phyloP scores from a whole-genome alignment of 2,888 invertebrate genomes.

The Elysia crispata region DNA sequence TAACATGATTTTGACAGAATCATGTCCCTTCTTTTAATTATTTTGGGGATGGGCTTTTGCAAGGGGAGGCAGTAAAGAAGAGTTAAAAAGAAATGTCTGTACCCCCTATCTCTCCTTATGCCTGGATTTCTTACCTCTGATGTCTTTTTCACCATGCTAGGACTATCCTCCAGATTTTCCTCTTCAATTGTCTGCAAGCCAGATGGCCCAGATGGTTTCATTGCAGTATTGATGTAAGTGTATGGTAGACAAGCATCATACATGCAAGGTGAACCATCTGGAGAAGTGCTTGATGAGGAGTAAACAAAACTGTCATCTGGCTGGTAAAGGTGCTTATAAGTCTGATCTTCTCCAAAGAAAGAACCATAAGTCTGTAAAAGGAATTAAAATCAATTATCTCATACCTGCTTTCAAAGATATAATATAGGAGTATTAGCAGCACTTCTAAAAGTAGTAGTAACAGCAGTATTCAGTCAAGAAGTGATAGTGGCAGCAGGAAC shows the following conservation, averaged over 20 bases:
- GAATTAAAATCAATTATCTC: neutral
- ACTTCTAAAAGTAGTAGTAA: too few species aligned
- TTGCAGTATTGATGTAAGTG: conserved; percentile 47
- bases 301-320: conserved; percentile 65
- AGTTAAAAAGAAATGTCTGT: too few species aligned
- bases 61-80: too few species aligned
- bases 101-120: too few species aligned
- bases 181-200: conserved; percentile 61
- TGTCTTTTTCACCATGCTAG: too few species aligned
- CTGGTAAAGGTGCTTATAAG: conserved; percentile 71
- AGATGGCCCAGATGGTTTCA: conserved; percentile 53
- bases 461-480: neutral
- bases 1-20: too few species aligned
- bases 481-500: too few species aligned
- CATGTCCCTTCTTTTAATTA: too few species aligned
- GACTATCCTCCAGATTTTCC: conserved; percentile 47
- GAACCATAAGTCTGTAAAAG: conserved; percentile 68
- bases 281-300: conserved; percentile 56
- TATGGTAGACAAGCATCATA: conserved; percentile 40
- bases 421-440: neutral
- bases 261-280: conserved; percentile 42
- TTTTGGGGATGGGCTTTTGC: too few species aligned
- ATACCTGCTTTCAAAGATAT: neutral
- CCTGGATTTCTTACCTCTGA: too few species aligned
- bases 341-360: conserved; percentile 69